Percentiles rank a stretch among this genome's conserved stretches.
phyloP scores from a whole-genome alignment of 2,113 vertebrate species.

The Dasyprocta punctata region DNA sequence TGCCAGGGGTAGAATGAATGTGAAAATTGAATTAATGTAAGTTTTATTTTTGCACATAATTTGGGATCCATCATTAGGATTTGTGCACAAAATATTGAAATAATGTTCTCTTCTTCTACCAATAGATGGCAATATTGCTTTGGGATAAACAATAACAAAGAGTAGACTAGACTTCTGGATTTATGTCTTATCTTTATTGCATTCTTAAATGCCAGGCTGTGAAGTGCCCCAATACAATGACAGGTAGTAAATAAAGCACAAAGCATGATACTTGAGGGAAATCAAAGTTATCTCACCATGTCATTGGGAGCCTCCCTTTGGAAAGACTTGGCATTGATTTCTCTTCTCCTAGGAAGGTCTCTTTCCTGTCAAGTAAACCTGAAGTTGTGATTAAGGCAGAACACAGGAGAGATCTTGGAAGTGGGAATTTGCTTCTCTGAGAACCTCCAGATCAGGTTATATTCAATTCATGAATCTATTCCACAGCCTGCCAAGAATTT shows the following conservation, averaged over 20 bases:
- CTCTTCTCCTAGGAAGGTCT: neutral
- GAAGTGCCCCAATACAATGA: neutral
- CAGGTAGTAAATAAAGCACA: neutral
- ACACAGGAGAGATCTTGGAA: neutral
- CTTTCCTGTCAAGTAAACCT: neutral
- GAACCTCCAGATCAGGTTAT: neutral
- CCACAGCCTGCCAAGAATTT: neutral
- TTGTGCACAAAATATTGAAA: neutral
- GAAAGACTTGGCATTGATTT: neutral
- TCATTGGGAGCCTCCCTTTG: neutral
- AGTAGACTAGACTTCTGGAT: neutral
- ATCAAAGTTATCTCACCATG: neutral
- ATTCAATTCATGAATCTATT: neutral
- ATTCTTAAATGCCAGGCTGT: neutral
- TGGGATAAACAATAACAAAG: neutral
- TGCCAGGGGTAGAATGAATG: neutral
- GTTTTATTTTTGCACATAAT: neutral
- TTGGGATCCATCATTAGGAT: neutral
- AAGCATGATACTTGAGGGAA: constrained; percentile 10
- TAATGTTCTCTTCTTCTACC: constrained; percentile 31
- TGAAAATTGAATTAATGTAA: neutral
- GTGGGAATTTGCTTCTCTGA: neutral
- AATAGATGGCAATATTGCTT: constrained; percentile 70
- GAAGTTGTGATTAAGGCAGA: neutral
- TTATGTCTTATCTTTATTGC: neutral